phyloP scores from a whole-genome alignment of 2,888 invertebrate species.

The Agrotis puta region DNA sequence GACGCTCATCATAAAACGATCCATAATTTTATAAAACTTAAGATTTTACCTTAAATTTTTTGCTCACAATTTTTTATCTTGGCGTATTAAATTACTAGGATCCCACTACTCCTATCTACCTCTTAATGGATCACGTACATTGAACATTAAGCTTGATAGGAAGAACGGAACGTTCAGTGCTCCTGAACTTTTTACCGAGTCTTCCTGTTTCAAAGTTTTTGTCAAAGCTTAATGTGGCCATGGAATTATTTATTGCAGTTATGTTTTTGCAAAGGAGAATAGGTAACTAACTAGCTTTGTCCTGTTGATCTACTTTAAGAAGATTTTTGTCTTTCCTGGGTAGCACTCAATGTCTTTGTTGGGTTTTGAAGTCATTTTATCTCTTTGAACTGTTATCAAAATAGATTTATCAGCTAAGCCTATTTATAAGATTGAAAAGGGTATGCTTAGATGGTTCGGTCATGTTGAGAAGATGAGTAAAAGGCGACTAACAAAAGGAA shows the following conservation, averaged over 20 bases:
- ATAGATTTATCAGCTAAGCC: not conserved
- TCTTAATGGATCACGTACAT: slow-evolving; percentile 75
- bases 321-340: not conserved
- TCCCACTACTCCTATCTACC: slow-evolving; percentile 45
- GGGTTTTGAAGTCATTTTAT: not conserved
- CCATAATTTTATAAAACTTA: slow-evolving; percentile 14
- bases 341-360: not conserved
- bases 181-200: slow-evolving; percentile 62
- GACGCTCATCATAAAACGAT: slow-evolving; percentile 11
- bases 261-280: slow-evolving; percentile 37
- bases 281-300: slow-evolving; percentile 3
- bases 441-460: too few relatives aligned
- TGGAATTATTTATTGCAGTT: slow-evolving; percentile 56
- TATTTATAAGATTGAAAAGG: too few relatives aligned
- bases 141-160: slow-evolving; percentile 70
- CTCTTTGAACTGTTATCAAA: not conserved
- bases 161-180: slow-evolving; percentile 51
- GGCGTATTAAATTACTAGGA: slow-evolving; percentile 54
- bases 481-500: too few relatives aligned
- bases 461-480: too few relatives aligned
- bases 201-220: slow-evolving; percentile 51
- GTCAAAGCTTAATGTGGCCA: slow-evolving; percentile 50
- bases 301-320: not conserved
- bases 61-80: slow-evolving; percentile 27
- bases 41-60: slow-evolving; percentile 20